A percentile compares a stretch with the other conserved stretches of the same genome.
phyloP scores from a whole-genome alignment of 1,140 invertebrate species.

The Neelides sp. region DNA sequence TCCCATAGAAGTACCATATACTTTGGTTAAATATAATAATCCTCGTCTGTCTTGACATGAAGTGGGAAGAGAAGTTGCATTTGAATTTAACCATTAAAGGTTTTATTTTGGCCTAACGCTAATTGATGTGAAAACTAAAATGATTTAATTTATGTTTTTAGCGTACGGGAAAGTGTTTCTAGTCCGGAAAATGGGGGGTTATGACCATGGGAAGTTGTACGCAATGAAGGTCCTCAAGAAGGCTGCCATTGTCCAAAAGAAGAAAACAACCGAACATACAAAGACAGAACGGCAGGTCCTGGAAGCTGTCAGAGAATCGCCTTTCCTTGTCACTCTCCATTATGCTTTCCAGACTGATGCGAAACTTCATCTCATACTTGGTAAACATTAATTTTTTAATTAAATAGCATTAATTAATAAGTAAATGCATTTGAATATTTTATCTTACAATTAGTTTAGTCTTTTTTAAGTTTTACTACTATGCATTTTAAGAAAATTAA shows the following conservation, averaged over 20 bases:
- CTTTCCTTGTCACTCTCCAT: slow-evolving; percentile 81
- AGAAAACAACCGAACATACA: slow-evolving; percentile 87
- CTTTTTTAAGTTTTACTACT: no score
- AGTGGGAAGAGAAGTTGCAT: no score
- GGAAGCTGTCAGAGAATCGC: slow-evolving; percentile 73
- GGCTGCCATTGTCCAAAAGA: slow-evolving; percentile 75
- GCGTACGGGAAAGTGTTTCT: slow-evolving; percentile 90
- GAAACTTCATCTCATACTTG: slow-evolving; percentile 81
- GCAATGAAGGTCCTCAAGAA: slow-evolving; percentile 92
- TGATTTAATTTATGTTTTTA: slow-evolving; percentile 44
- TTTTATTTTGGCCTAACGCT: no score
- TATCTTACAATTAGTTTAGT: no score
- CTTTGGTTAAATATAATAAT: no score
- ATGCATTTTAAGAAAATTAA: no score
- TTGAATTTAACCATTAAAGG: no score
- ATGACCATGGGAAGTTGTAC: slow-evolving; percentile 71
- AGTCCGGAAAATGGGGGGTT: slow-evolving; percentile 61
- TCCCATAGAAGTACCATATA: no score
- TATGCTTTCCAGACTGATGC: slow-evolving; percentile 89
- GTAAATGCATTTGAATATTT: no score
- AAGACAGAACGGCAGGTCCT: slow-evolving; percentile 78
- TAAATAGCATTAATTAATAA: no score
- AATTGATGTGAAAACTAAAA: background rate
- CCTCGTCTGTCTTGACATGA: no score
- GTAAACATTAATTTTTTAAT: slow-evolving; percentile 48